Evolutionary conservation across 2,888 invertebrate species (phyloP), one percentile per base, ranked within the genome.

Genomic region (Mesopsocus fuscifrons): DNA sequence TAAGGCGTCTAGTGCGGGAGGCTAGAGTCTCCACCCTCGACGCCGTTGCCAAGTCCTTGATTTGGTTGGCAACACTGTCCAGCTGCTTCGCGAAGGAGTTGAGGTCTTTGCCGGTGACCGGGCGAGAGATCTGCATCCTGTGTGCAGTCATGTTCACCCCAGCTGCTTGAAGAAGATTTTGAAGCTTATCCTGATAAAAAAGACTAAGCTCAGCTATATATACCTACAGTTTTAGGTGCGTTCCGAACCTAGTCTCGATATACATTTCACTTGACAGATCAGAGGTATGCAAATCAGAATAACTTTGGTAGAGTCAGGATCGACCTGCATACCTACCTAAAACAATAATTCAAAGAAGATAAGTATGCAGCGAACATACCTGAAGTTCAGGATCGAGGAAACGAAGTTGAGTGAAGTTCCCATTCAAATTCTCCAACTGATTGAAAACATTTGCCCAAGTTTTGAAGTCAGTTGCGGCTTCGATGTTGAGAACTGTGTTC

Each of bases 11-110:
- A 34, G 77, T 74, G 50, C 73, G 64, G 26, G 68, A 63, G 1
- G 72, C 72, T 38, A 84, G 63, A 33, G 74, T 75, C 55, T 81
- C 78, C 54, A 84, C 65, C 54, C 75, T 71, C n/a, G 75, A 72
- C 2, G 77, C 74, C 2, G 73, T 77, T 20, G 71, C 71, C 15
- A 75, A 63, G 56, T 83, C 81, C 26, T 68, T 69, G 49, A 83
- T 68, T 60, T 77, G 74, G 33, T 71, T 70, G 0, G 73, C 72
- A 34, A 77, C 67, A 45, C 71, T 72, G 51, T 72, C 71, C 41
- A 77, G 57, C 54, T 77, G 77, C 49, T 76, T 73, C 1, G 72
- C 68, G 44, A 78, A 61, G 2, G 75, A 70, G 21, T 67, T 67
- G 16, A 78, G 54, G 52, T 78, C 77, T 51, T 69, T 72, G 34